Base-by-base conservation (phyloP, 2,797 vertebrate species). In the Rallus crepitans region DNA sequence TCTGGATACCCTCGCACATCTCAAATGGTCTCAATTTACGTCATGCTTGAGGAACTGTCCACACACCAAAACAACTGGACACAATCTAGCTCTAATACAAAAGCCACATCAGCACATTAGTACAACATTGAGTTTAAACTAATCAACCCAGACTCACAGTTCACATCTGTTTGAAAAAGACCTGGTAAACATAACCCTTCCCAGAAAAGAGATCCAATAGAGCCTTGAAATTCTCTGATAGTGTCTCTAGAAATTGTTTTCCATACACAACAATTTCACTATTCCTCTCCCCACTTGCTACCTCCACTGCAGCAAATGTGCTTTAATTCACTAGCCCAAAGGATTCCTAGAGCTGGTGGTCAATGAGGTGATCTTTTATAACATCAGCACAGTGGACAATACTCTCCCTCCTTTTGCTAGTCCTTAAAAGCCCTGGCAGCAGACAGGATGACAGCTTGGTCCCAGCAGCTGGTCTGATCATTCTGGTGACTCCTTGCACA, bases 121-220 rank as follows among this genome's bases (percentile, higher is more conserved):
- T 48, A 63, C 68, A 82, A 56, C 17, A 21, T 23, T 30, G 61
- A 64, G 40, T 33, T 92, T 87, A 52, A 82, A 87, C 15, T 42
- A 61, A 59, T 65, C 66, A 56, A 30, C n/a, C 8, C 82, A 82
- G 66, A 63, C 27, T 79, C 73, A 64, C 42, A 82, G 35, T 45
- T 70, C 66, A 79, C 68, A 65, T 90, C 86, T 84, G 80, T 79
- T 79, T 87, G 59, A 42, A 80, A 88, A 95, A 66, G 47, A 73
- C 9, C 31, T 2, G 30, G 39, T 65, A 84, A 93, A 87, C 17
- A 27, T 40, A 84, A 79, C 24, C 56, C 69, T 37, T 76, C 28
- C 25, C 73, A 87, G 66, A 89, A 70, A 79, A 83, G 24, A 70
- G 19, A 64, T 73, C 48, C 71, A 95, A 30, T 12, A 48, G 16